Conservation (phyloP, 2,888 invertebrate genomes). For the Lepidocyrtinus sp. region DNA sequence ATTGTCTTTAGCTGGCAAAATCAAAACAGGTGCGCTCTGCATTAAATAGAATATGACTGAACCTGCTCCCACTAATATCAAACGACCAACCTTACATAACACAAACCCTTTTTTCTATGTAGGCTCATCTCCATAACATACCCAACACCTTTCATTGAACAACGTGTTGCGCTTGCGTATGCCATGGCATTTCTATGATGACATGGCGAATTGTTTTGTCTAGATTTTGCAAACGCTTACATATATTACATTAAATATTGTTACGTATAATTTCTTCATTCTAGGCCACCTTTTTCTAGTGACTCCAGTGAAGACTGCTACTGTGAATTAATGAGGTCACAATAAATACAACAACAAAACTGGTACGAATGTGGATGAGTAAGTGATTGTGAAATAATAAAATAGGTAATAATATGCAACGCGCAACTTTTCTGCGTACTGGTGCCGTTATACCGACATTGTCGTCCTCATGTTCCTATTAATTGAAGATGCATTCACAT, state of each 20-base stretch:
- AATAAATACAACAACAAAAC: slow-evolving; percentile 22
- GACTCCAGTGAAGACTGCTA: slow-evolving; percentile 61
- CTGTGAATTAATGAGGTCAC: slow-evolving; percentile 63
- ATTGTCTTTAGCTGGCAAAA: not conserved
- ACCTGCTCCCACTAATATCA: not conserved
- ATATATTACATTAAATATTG: not conserved
- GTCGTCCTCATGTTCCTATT: not conserved
- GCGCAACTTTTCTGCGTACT: not conserved
- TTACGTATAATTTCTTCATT: slow-evolving; percentile 33
- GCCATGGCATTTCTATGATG: slow-evolving; percentile 2
- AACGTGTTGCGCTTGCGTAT: not conserved
- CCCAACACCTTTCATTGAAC: not conserved
- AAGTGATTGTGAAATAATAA: slow-evolving; percentile 34
- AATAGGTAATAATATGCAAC: not conserved
- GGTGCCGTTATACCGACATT: not conserved
- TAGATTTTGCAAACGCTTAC: slow-evolving; percentile 17
- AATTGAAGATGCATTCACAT: slow-evolving; percentile 61
- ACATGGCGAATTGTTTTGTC: slow-evolving; percentile 41
- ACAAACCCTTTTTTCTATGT: not conserved
- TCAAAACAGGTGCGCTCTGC: not conserved
- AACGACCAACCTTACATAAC: not conserved
- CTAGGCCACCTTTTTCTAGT: slow-evolving; percentile 50
- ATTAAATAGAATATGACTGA: not conserved
- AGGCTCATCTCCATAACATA: not conserved
- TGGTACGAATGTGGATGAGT: not conserved